phyloP scores from a whole-genome alignment of 2,113 vertebrate genomes.

The Astatotilapia flaviijosephi region DNA sequence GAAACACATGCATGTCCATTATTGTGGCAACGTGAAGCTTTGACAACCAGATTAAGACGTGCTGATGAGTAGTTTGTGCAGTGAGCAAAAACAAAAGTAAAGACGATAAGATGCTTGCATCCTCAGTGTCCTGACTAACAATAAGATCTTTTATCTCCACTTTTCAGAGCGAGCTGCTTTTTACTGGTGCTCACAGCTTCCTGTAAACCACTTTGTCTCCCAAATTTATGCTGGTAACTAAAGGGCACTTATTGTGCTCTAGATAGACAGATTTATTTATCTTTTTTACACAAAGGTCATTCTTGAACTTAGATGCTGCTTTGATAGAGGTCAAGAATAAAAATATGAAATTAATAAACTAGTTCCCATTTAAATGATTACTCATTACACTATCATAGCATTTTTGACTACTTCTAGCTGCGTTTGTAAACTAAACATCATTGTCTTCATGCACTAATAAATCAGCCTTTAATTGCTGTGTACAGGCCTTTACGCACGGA shows the following conservation, averaged over 20 bases:
- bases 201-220: background rate
- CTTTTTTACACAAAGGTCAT: background rate
- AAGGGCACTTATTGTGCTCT: background rate
- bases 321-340: background rate
- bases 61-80: background rate
- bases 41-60: background rate
- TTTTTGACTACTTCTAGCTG: background rate
- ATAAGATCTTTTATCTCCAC: background rate
- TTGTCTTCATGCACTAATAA: background rate
- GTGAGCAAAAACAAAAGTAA: background rate
- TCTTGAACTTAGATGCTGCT: background rate
- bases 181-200: background rate
- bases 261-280: background rate
- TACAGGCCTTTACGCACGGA: fast-evolving
- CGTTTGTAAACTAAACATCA: background rate
- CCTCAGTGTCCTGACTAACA: background rate
- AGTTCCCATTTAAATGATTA: background rate
- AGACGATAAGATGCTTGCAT: background rate
- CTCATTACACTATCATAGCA: background rate
- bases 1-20: background rate
- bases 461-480: background rate
- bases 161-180: background rate
- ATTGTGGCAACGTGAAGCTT: background rate
- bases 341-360: fast-evolving
- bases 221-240: background rate